phyloP scores from a whole-genome alignment of 2,888 invertebrate genomes.

The Chrysotoxum bicinctum region DNA sequence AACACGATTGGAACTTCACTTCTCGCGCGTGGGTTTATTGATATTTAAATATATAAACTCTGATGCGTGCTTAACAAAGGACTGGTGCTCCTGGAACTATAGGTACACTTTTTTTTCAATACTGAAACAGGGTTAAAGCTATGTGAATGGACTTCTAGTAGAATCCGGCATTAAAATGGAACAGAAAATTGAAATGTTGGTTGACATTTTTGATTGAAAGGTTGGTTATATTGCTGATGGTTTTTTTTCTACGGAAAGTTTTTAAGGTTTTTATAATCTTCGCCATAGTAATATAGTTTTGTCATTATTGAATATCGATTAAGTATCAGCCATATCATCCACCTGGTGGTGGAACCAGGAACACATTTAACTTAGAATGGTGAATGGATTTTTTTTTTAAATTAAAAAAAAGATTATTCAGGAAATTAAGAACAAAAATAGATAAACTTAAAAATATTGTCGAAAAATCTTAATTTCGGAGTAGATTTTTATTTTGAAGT shows the following conservation, averaged over 20 bases:
- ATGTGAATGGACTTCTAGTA: background rate
- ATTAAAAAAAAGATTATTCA: no score
- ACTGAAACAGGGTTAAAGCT: background rate
- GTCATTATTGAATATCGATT: no score
- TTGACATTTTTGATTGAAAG: background rate
- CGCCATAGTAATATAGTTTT: no score
- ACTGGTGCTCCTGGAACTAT: background rate
- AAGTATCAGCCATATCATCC: no score
- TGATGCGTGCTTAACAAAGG: slow-evolving; percentile 10
- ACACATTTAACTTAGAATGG: no score
- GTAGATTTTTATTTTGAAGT: no score
- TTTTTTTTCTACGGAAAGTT: background rate
- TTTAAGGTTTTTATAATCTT: background rate
- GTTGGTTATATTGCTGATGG: background rate
- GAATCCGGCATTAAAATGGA: background rate
- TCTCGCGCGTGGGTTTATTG: slow-evolving; percentile 48
- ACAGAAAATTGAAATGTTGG: background rate
- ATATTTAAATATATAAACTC: slow-evolving; percentile 42
- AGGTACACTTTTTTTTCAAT: background rate
- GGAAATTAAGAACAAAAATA: no score
- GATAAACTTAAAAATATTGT: no score
- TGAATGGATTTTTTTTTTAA: no score
- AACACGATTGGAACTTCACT: slow-evolving; percentile 44
- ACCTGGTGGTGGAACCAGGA: no score
- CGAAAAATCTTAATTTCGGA: no score